phyloP scores from a whole-genome alignment of 2,888 invertebrate species.

The Drosophila tanythrix region DNA sequence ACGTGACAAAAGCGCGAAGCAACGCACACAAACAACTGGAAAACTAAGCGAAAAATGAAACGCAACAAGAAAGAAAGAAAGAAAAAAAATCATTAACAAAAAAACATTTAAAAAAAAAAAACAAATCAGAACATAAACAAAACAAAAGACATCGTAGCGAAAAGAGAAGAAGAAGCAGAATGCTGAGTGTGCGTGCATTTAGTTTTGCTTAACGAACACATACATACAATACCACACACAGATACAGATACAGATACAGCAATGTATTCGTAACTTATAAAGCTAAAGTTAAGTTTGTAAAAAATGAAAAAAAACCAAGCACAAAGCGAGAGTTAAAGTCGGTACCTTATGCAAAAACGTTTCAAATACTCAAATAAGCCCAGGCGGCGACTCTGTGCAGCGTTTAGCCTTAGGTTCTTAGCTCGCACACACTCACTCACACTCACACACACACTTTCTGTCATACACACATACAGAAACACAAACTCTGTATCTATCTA shows the following conservation, averaged over 20 bases:
- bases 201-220: slow-evolving; percentile 43
- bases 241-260: slow-evolving; percentile 15
- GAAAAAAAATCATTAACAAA: slow-evolving; percentile 16
- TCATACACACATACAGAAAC: slow-evolving; percentile 3
- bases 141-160: slow-evolving; percentile 55
- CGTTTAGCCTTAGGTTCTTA: slow-evolving; percentile 68
- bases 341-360: slow-evolving; percentile 72
- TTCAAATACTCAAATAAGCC: slow-evolving; percentile 72
- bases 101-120: slow-evolving; percentile 6
- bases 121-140: slow-evolving; percentile 14
- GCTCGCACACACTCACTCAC: slow-evolving; percentile 48
- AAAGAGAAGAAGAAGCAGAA: slow-evolving; percentile 51
- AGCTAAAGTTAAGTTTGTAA: slow-evolving; percentile 75
- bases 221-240: slow-evolving; percentile 14
- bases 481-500: slow-evolving; percentile 24
- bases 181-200: slow-evolving; percentile 56
- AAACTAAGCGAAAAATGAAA: slow-evolving; percentile 40
- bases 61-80: slow-evolving; percentile 25
- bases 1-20: slow-evolving; percentile 46
- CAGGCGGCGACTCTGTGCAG: slow-evolving; percentile 54
- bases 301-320: slow-evolving; percentile 36
- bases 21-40: slow-evolving; percentile 42
- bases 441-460: slow-evolving; percentile 13
- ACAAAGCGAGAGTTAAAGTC: slow-evolving; percentile 80
- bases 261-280: slow-evolving; percentile 48